Base-by-base conservation (phyloP, 92 coral and sea anemone genomes). In the Scolanthus callimorphus region DNA sequence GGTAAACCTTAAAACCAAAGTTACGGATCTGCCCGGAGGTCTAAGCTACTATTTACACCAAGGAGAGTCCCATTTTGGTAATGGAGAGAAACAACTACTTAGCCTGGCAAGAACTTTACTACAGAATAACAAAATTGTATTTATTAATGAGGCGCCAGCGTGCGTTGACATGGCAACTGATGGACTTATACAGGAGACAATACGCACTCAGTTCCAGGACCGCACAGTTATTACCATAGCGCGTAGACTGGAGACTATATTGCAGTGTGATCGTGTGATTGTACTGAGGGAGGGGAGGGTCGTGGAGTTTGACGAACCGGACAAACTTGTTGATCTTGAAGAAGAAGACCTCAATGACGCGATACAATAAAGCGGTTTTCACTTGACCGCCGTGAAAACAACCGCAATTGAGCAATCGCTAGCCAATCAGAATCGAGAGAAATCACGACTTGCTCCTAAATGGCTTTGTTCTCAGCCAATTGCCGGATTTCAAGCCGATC, bases 221-320 rank as follows among this genome's bases (percentile, higher is more conserved):
- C 37, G 57, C 30, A 68, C 75, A 57, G 75, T 68, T 57, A 68
- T 68, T 29, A 68, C 65, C 21, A 43, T 68, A 38, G 75, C 65
- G 65, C 45, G 45, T 30, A 55, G 75, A 47, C 65, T 68, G 57
- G 75, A 47, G 22, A 68, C 75, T 44, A 68, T 68, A 2, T 55
- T 68, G 75, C 17, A 20, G 29, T 55, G 65, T 47, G 75, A 68
- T 45, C 20, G 49, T 22, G 65, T 68, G 8, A 21, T 57, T 21
- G 75, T 68, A 3, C 55, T 68, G 75, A 68, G 75, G 30, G 41
- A 68, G 24, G 75, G 75, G 10, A 39, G 75, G 20, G 65, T 68
- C 45, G 23, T 55, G 3, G 75, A 68, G 49, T 56, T 55, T 46
- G 65, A 56, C 24, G 46, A 26, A 43, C 75, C 73, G 3, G 54